Conservation (phyloP, 2,797 vertebrate species). For the Smutsia temminckii region DNA sequence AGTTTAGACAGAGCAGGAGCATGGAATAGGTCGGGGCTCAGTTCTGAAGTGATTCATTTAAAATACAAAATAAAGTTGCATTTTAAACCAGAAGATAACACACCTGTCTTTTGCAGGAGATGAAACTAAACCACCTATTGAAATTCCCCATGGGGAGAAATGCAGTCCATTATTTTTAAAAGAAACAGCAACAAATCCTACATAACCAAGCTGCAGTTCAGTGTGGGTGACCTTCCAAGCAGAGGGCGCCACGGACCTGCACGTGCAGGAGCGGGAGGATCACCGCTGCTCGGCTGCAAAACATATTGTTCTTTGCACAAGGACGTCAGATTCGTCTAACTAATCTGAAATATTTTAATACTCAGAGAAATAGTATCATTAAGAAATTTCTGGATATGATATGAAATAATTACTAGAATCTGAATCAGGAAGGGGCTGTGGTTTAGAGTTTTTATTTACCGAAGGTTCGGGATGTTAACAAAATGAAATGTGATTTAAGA, state of each 20-base stretch:
- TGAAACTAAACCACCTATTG: not conserved
- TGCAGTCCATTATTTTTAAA: not conserved
- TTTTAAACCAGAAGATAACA: slow-evolving; percentile 12
- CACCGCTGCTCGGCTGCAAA: not conserved
- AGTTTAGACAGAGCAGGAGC: not conserved
- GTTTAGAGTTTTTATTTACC: not conserved
- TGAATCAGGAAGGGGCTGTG: not conserved
- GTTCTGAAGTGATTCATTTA: not conserved
- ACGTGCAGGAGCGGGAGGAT: not conserved
- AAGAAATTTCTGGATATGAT: not conserved
- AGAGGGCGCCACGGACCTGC: too few relatives aligned
- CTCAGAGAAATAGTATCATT: not conserved
- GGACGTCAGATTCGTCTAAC: slow-evolving; percentile 11
- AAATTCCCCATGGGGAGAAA: not conserved
- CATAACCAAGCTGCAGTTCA: not conserved
- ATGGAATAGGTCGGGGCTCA: not conserved
- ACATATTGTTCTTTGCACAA: not conserved
- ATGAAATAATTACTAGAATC: not conserved
- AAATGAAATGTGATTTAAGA: not conserved
- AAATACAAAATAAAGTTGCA: not conserved
- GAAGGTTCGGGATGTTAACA: not conserved
- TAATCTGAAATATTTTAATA: slow-evolving; percentile 5
- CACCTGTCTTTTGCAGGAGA: not conserved
- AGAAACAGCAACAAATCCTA: not conserved
- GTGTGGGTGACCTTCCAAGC: not conserved